Percentiles rank a stretch among this genome's conserved stretches.
Conservation (phyloP, 2,797 vertebrate species). For the Lepilemur ruficaudatus region DNA sequence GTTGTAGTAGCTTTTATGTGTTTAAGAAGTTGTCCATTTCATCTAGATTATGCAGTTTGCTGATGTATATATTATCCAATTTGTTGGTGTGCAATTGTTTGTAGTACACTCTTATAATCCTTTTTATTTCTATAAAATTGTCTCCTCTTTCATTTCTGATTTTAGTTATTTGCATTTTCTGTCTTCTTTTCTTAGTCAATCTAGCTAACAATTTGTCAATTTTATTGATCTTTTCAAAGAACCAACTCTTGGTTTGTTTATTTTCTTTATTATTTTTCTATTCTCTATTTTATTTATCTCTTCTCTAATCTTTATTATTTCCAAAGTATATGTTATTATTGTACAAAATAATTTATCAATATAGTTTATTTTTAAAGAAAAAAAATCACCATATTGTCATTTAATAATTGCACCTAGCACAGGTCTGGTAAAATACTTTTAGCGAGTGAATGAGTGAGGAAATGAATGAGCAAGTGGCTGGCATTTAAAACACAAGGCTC, state of each 20-base stretch:
- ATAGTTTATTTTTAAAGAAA: background rate
- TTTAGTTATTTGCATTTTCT: background rate
- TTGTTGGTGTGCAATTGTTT: background rate
- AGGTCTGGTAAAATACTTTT: background rate
- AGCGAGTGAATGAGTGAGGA: background rate
- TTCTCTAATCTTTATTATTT: background rate
- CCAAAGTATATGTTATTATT: background rate
- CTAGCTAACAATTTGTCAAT: background rate
- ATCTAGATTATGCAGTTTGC: background rate
- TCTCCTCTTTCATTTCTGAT: background rate
- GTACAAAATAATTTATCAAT: background rate
- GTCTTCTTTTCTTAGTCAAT: background rate
- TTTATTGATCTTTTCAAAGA: background rate
- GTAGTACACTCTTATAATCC: background rate
- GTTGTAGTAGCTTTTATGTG: background rate
- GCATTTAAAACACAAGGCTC: background rate
- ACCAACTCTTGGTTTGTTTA: background rate
- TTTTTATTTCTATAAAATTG: background rate
- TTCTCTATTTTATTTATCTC: background rate
- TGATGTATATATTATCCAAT: background rate
- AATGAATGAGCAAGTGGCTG: background rate
- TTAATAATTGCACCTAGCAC: background rate
- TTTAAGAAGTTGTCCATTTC: background rate
- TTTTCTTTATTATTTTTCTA: background rate
- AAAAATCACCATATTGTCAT: background rate